Evolutionary conservation across 2,797 vertebrate genomes (phyloP), one percentile per base, ranked within the genome.

Genomic region (Siniperca scherzeri): DNA sequence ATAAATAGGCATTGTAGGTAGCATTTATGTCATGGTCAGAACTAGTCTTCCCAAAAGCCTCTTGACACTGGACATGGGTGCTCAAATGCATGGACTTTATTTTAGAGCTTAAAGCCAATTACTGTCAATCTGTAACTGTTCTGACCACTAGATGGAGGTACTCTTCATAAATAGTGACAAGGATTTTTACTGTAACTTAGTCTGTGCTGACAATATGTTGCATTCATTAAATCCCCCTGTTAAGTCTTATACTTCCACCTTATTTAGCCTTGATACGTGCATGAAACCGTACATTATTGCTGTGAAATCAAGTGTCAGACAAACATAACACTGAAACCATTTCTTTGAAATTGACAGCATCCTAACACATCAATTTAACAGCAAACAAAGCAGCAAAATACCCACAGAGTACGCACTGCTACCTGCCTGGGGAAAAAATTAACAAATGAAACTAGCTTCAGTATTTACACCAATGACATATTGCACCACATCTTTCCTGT

Each of bases 121-220:
- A 8, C 36, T 68, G 70, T 75, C 22, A 56, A 52, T 2, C 17
- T 56, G 7, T 76, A 46, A 57, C 27, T 52, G 4, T 10, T 84
- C 25, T 87, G 33, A 79, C 89, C 95, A 92, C 86, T 83, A 94
- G 94, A 84, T 88, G 93, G 94, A 0, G 88, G 77, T 53, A 82
- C 56, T 74, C 30, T 81, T 71, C 68, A 89, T 42, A 65, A 74
- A 77, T 77, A 80, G 68, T 61, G 40, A 56, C 10, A 10, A 7
- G 11, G 17, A 10, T 60, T 48, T 52, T 19, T 36, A 27, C 72
- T 68, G 2, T 38, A 3, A 55, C 62, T 12, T 17, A 17, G 30
- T 57, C 22, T 60, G n/a, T 62, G 48, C 48, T 70, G 64, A 61
- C 25, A 65, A 40, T 71, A 70, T 70, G 33, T 27, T 79, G 71